phyloP scores from a whole-genome alignment of 2,888 invertebrate genomes.

The Acheta domesticus region DNA sequence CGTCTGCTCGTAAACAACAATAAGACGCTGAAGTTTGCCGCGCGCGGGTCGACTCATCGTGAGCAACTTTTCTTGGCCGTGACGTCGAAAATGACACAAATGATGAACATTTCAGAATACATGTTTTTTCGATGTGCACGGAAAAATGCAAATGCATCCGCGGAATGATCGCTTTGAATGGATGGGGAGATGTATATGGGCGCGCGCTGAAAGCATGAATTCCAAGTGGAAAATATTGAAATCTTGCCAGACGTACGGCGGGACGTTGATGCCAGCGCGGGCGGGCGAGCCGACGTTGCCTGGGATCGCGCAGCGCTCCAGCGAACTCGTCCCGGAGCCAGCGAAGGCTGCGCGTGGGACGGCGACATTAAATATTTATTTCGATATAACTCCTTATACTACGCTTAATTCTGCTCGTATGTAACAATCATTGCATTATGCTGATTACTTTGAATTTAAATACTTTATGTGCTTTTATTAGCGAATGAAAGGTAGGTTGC shows the following conservation, averaged over 20 bases:
- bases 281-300: neutral
- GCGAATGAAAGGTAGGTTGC: neutral
- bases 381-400: neutral
- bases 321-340: neutral
- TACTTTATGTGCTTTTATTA: neutral
- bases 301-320: neutral
- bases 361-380: neutral
- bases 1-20: neutral
- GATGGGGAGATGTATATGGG: neutral
- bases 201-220: neutral
- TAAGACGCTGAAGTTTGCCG: neutral
- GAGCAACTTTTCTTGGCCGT: too few relatives aligned
- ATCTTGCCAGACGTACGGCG: neutral
- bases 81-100: too few relatives aligned
- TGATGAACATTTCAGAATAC: too few relatives aligned
- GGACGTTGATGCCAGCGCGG: neutral
- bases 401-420: neutral
- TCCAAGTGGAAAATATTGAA: neutral
- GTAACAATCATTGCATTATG: neutral
- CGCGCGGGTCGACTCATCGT: too few relatives aligned
- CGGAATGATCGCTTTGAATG: neutral
- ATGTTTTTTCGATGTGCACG: too few relatives aligned
- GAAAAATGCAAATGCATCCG: neutral
- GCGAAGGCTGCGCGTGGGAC: neutral
- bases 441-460: neutral